phyloP scores from a whole-genome alignment of 2,113 vertebrate genomes.

The Diphyllodes magnificus region DNA sequence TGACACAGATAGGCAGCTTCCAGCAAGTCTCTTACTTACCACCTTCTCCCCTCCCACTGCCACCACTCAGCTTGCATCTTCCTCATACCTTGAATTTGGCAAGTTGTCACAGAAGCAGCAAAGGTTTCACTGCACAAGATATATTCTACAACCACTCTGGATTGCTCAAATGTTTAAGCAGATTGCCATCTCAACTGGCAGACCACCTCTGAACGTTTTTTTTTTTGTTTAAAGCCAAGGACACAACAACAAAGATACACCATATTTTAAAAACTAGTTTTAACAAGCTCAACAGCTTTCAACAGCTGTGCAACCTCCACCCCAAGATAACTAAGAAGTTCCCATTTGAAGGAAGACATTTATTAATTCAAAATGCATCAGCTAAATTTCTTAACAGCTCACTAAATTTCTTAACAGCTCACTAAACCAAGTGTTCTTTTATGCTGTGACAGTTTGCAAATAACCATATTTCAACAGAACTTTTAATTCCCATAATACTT shows the following conservation, averaged over 20 bases:
- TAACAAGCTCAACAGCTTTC: background rate
- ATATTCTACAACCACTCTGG: background rate
- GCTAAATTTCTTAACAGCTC: background rate
- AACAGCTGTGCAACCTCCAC: background rate
- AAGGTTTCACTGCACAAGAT: background rate
- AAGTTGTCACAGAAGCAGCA: background rate
- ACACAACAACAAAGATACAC: background rate
- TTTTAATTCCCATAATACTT: background rate
- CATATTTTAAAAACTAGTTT: background rate
- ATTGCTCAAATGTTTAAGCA: background rate
- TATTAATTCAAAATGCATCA: background rate
- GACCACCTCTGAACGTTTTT: background rate
- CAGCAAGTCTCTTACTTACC: constrained; percentile 17
- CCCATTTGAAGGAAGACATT: background rate
- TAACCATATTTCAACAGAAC: background rate
- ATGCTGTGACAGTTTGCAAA: background rate
- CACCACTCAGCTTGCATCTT: background rate
- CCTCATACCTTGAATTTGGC: background rate
- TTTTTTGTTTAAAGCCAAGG: background rate
- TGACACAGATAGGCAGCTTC: constrained; percentile 27
- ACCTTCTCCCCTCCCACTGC: background rate
- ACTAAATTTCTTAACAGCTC: background rate
- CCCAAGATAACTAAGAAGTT: background rate
- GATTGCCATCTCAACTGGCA: background rate
- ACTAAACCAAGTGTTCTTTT: background rate